Conservation (phyloP, 2,113 vertebrate genomes). For the Crotophaga sulcirostris region DNA sequence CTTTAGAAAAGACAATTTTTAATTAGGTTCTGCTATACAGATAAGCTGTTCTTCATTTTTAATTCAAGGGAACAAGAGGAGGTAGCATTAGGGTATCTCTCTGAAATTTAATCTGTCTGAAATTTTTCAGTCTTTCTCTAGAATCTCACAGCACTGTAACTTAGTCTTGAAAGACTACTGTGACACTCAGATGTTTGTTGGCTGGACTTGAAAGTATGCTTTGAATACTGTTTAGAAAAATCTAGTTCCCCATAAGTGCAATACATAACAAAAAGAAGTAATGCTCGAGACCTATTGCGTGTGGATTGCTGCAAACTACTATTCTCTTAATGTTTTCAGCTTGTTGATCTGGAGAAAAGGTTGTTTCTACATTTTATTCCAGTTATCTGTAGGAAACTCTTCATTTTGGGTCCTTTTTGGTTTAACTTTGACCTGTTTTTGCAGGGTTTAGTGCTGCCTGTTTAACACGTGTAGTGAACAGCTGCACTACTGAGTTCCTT, state of each 20-base stretch:
- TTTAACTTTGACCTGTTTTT: background rate
- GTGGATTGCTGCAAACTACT: background rate
- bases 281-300: background rate
- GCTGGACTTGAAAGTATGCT: background rate
- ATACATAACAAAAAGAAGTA: background rate
- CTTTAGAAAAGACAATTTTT: background rate
- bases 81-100: background rate
- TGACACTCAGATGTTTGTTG: background rate
- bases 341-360: background rate
- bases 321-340: background rate
- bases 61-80: background rate
- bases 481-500: background rate
- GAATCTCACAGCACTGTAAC: background rate
- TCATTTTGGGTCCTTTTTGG: background rate
- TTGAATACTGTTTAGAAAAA: conserved; percentile 21
- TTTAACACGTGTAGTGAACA: background rate
- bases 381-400: background rate
- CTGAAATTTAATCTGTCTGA: background rate
- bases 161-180: background rate
- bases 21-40: background rate
- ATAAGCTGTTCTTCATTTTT: background rate
- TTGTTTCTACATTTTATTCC: background rate
- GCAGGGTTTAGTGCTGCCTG: background rate
- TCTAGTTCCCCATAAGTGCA: background rate
- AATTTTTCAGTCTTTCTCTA: background rate